Evolutionary conservation across 2,888 invertebrate genomes (phyloP).

Genomic region (Lordiphosa fenestrarum): DNA sequence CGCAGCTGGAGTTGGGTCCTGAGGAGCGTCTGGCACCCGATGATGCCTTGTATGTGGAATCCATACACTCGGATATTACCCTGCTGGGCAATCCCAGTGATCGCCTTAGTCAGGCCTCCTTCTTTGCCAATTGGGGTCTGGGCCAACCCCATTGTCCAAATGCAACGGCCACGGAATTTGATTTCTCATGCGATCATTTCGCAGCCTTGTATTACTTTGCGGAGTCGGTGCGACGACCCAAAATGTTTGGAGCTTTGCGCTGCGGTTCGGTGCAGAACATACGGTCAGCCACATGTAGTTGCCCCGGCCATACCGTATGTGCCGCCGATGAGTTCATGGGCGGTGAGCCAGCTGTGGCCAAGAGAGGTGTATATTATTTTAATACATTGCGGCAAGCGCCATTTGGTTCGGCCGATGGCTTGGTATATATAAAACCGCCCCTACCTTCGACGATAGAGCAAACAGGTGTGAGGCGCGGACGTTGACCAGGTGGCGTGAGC

Average conservation of each 20-base stretch:
- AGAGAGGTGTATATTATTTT: conserved; percentile 71
- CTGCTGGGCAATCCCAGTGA: conserved; percentile 75
- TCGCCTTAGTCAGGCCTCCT: conserved; percentile 76
- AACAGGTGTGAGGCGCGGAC: conserved; percentile 32
- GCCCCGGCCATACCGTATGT: conserved; percentile 43
- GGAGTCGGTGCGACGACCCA: conserved; percentile 68
- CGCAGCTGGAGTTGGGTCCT: conserved; percentile 59
- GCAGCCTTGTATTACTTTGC: conserved; percentile 74
- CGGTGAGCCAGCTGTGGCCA: conserved; percentile 74
- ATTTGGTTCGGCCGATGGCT: conserved; percentile 58
- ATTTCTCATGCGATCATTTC: conserved; percentile 75
- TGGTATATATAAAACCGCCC: conserved; percentile 58
- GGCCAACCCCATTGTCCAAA: conserved; percentile 79
- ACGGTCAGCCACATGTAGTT: conserved; percentile 46
- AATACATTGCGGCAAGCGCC: conserved; percentile 61
- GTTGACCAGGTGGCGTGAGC: not conserved
- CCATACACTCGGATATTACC: conserved; percentile 77
- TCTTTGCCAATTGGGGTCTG: conserved; percentile 79
- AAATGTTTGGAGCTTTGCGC: conserved; percentile 64
- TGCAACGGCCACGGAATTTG: conserved; percentile 73
- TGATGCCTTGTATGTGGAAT: conserved; percentile 79
- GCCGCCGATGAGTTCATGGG: conserved; percentile 69
- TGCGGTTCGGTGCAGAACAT: conserved; percentile 44
- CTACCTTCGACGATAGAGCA: conserved; percentile 49
- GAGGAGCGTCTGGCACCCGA: conserved; percentile 67